Conservation (phyloP, 2,113 vertebrate genomes). For the Oreochromis niloticus region DNA sequence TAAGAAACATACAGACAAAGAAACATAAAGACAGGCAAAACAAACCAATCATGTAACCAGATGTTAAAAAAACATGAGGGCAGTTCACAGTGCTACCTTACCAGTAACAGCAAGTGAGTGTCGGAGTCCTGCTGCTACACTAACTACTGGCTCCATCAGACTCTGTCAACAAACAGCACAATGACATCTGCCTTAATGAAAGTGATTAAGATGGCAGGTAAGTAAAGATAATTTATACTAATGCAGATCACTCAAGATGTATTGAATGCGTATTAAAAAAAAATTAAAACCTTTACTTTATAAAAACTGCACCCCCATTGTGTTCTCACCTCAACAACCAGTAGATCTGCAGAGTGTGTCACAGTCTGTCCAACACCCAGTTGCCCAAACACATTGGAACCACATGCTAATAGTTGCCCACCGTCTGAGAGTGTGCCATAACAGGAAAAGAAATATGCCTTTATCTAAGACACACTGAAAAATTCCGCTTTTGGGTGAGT, state of each 20-base stretch:
- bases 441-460: background rate
- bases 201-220: background rate
- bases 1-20: background rate
- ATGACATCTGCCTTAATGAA: background rate
- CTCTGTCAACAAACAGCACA: slow-evolving; percentile 59
- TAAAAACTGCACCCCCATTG: background rate
- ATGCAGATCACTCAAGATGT: background rate
- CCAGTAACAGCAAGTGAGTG: slow-evolving; percentile 85
- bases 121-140: slow-evolving; percentile 86
- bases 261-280: background rate
- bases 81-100: slow-evolving; percentile 24
- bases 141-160: slow-evolving; percentile 73
- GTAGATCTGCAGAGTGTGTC: slow-evolving; percentile 62
- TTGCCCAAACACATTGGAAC: slow-evolving; percentile 89
- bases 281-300: background rate
- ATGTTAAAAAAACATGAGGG: background rate
- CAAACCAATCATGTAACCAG: background rate
- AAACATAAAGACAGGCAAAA: background rate
- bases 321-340: slow-evolving; percentile 75
- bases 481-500: background rate
- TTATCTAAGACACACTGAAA: background rate
- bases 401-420: slow-evolving; percentile 81
- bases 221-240: background rate
- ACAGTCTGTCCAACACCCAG: slow-evolving; percentile 75
- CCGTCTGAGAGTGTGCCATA: slow-evolving; percentile 65